A percentile compares a stretch with the other conserved stretches of the same genome.
These are phyloP conservation scores for Marmota flaviventris DNA, from an alignment of 2,113 vertebrate genomes.

Conservation along the genomic window DNA sequence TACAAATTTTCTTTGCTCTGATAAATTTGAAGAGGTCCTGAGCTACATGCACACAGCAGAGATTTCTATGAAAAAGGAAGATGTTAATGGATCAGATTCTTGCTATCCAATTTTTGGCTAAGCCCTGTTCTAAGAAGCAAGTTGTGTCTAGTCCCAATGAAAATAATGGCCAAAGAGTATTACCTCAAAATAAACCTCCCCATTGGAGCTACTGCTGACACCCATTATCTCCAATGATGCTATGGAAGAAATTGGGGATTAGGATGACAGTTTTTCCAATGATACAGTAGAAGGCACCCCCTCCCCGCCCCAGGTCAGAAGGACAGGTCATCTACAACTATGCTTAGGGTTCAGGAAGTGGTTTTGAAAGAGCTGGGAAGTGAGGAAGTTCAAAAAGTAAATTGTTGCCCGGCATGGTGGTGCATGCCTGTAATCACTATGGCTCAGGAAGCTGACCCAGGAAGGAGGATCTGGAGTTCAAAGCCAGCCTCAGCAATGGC, in stretches of 20 bases:
- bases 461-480: too few species aligned
- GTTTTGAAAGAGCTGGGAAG: slow-evolving; percentile 97
- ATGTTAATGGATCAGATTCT: slow-evolving; percentile 99
- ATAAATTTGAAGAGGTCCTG: slow-evolving; percentile 98
- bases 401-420: slow-evolving; percentile 84
- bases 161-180: slow-evolving; percentile 90
- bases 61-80: slow-evolving; percentile 97
- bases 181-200: slow-evolving; percentile 93
- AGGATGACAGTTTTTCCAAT: slow-evolving; percentile 93
- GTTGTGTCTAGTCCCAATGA: slow-evolving; percentile 95
- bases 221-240: slow-evolving; percentile 88
- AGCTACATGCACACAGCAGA: slow-evolving; percentile 99
- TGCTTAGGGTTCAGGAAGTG: slow-evolving; percentile 96
- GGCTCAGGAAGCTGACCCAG: too few species aligned
- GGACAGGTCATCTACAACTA: slow-evolving; percentile 91
- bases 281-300: slow-evolving; percentile 92
- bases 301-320: slow-evolving; percentile 88
- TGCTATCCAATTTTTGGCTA: slow-evolving; percentile 97
- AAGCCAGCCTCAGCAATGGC: too few species aligned
- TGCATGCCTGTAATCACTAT: too few species aligned
- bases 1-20: slow-evolving; percentile 97
- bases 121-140: slow-evolving; percentile 97
- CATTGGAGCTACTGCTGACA: slow-evolving; percentile 89
- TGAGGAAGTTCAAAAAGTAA: slow-evolving; percentile 97
- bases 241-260: slow-evolving; percentile 96